Evolutionary conservation across 2,888 invertebrate species (phyloP).

Genomic region (Andrena flavipes): DNA sequence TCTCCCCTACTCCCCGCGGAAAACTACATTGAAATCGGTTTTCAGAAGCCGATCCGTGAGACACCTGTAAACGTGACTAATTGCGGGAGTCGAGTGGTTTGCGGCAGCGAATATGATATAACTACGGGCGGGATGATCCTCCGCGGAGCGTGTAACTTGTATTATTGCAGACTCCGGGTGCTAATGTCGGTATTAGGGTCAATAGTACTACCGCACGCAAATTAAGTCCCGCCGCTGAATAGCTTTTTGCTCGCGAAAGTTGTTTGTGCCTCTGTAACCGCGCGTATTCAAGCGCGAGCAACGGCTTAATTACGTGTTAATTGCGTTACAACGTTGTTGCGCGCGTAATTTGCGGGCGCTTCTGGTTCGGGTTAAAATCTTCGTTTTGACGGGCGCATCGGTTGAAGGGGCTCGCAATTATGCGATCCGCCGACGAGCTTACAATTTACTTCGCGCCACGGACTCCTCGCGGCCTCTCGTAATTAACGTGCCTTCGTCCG

Average conservation of each 20-base stretch:
- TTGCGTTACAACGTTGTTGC: not conserved
- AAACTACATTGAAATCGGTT: no score
- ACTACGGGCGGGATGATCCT: no score
- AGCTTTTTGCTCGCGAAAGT: not conserved
- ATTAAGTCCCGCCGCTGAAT: not conserved
- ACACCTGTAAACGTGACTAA: no score
- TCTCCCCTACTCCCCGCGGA: no score
- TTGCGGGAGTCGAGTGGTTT: not conserved
- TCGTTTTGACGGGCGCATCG: not conserved
- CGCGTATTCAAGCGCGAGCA: not conserved
- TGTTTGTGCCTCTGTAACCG: no score
- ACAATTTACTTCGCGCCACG: not conserved
- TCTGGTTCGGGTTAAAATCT: not conserved
- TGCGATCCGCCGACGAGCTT: not conserved
- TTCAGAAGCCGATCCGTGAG: no score
- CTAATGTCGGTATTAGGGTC: constrained; percentile 53
- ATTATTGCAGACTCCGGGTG: not conserved
- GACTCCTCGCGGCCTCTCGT: not conserved
- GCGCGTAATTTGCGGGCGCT: not conserved
- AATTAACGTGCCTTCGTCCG: not conserved
- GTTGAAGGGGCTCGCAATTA: not conserved
- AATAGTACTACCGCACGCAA: constrained; percentile 27
- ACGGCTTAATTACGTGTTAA: not conserved
- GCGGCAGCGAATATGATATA: no score
- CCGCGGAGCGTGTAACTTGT: no score